Evolutionary conservation across 2,113 vertebrate genomes (phyloP).

Genomic region (Oncorhynchus masou): DNA sequence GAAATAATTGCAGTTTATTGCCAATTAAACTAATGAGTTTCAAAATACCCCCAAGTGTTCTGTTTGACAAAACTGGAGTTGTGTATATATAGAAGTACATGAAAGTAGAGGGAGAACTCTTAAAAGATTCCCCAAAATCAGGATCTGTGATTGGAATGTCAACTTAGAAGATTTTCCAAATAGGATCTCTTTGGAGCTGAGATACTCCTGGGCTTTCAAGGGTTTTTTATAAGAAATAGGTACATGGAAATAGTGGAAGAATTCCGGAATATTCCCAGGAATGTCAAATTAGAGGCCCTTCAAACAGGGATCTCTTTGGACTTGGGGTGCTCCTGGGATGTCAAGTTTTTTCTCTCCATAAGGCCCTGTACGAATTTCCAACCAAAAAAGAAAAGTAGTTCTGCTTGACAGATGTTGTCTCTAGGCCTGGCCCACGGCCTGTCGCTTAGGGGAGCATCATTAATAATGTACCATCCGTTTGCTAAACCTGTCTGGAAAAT

Average conservation of each 20-base stretch:
- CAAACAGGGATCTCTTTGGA: not conserved
- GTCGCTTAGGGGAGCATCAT: slow-evolving; percentile 48
- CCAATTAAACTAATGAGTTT: slow-evolving; percentile 80
- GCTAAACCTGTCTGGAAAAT: slow-evolving; percentile 68
- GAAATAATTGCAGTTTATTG: slow-evolving; percentile 77
- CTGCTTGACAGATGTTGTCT: slow-evolving; percentile 54
- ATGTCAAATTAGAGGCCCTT: slow-evolving; percentile 47
- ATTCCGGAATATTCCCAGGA: slow-evolving; percentile 29
- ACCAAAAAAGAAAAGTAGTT: slow-evolving; percentile 43
- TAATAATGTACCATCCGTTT: slow-evolving; percentile 63
- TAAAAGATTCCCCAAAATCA: slow-evolving; percentile 23
- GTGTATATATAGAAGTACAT: slow-evolving; percentile 8
- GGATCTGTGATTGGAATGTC: slow-evolving; percentile 39
- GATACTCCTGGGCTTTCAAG: slow-evolving; percentile 15
- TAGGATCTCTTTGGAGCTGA: not conserved
- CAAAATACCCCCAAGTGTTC: slow-evolving; percentile 70
- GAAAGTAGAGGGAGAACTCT: slow-evolving; percentile 26
- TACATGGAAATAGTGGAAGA: slow-evolving; percentile 34
- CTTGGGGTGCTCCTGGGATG: slow-evolving; percentile 16
- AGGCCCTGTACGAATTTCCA: slow-evolving; percentile 22
- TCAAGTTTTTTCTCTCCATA: not conserved
- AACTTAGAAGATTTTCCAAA: slow-evolving; percentile 17
- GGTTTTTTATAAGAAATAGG: not conserved
- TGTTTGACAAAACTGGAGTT: slow-evolving; percentile 57
- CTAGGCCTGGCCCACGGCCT: slow-evolving; percentile 61